Percentiles rank a stretch among this genome's conserved stretches.
Conservation (phyloP, 2,888 invertebrate species). For the Diplolepis rosae region DNA sequence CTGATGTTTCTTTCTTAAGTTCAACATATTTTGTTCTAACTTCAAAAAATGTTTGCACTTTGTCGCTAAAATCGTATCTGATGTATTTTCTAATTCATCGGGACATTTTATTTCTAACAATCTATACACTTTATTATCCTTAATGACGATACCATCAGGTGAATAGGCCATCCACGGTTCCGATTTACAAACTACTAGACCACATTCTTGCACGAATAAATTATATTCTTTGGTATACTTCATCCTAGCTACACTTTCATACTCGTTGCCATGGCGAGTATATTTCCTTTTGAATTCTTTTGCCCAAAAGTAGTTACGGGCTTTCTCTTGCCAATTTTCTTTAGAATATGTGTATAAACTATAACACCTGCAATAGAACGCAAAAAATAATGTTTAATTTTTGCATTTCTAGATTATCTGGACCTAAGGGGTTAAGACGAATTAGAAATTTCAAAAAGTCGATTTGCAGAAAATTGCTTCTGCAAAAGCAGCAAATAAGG, state of each 20-base stretch:
- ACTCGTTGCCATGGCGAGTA: neutral
- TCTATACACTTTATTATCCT: neutral
- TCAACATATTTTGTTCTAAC: neutral
- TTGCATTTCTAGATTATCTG: too few relatives aligned
- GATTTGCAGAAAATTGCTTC: too few relatives aligned
- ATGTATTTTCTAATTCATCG: constrained; percentile 6
- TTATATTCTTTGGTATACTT: neutral
- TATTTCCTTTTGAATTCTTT: neutral
- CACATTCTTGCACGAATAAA: neutral
- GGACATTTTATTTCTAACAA: constrained; percentile 32
- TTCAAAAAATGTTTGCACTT: constrained; percentile 28
- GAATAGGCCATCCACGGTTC: constrained; percentile 22
- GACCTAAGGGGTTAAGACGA: too few relatives aligned
- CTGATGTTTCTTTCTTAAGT: constrained; percentile 32
- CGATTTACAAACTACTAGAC: neutral
- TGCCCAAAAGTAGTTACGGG: neutral
- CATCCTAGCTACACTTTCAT: neutral
- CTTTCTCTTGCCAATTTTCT: neutral
- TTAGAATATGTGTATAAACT: constrained; percentile 8
- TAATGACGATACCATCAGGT: constrained; percentile 23
- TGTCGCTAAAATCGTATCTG: neutral
- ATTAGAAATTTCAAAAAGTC: too few relatives aligned
- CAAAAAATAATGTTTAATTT: too few relatives aligned
- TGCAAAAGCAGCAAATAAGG: too few relatives aligned
- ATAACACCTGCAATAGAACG: constrained; percentile 33